Percentiles rank a stretch among this genome's conserved stretches.
Conservation (phyloP, 2,113 vertebrate genomes). For the Candoia aspera region DNA sequence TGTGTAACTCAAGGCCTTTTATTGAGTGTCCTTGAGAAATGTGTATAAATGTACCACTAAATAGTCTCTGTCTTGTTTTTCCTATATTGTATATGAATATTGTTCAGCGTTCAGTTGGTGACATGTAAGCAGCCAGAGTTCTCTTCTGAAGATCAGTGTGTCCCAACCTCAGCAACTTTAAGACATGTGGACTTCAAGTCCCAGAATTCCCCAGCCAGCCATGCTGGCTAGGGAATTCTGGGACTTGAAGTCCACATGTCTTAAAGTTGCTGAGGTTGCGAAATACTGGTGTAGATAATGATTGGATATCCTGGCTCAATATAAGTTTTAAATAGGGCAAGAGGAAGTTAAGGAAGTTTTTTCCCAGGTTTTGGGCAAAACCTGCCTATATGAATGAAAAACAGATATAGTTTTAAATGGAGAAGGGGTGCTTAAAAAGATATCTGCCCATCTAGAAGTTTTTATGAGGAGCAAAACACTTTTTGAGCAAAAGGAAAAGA, state of each 20-base stretch:
- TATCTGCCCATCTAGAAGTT: neutral
- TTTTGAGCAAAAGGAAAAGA: neutral
- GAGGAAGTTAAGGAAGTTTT: neutral
- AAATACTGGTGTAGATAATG: neutral
- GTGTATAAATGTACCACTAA: conserved; percentile 68
- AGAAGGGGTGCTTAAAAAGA: neutral
- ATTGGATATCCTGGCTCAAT: neutral
- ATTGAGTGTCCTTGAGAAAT: conserved; percentile 63
- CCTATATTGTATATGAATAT: conserved; percentile 52
- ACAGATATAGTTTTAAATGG: neutral
- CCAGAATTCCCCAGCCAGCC: neutral
- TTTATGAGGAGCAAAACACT: neutral
- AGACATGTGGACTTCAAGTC: neutral
- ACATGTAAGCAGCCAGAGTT: conserved; percentile 52
- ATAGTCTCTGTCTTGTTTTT: conserved; percentile 59
- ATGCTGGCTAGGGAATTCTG: neutral
- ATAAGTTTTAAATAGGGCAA: neutral
- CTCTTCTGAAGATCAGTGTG: conserved; percentile 57
- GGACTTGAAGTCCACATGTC: neutral
- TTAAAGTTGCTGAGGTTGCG: neutral
- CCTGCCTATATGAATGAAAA: neutral
- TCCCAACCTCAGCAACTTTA: neutral
- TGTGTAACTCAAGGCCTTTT: conserved; percentile 69
- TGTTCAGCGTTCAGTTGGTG: conserved; percentile 68
- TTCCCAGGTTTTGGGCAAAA: neutral